phyloP scores from a whole-genome alignment of 2,113 vertebrate genomes.

The Prolemur simus region DNA sequence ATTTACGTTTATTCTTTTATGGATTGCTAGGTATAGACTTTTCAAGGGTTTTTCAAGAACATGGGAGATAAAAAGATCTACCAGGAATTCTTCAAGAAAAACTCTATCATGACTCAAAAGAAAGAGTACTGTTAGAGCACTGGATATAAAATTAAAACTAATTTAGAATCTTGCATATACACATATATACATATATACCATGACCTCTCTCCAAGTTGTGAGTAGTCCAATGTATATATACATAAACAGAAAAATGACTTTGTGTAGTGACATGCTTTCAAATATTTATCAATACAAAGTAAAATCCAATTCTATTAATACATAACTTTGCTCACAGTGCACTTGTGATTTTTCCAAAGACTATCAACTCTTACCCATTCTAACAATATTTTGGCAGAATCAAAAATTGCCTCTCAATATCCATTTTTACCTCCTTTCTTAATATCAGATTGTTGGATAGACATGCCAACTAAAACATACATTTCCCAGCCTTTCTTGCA shows the following conservation, averaged over 20 bases:
- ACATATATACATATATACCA: neutral
- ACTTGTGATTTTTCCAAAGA: slow-evolving; percentile 23
- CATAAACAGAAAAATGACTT: neutral
- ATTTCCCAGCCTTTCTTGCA: neutral
- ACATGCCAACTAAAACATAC: neutral
- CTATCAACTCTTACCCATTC: neutral
- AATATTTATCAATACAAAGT: slow-evolving; percentile 8
- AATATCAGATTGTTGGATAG: neutral
- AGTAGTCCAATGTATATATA: neutral
- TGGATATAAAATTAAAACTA: slow-evolving; percentile 27
- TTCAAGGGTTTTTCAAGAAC: neutral
- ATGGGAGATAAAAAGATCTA: neutral
- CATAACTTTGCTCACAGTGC: neutral
- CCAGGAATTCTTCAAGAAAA: neutral
- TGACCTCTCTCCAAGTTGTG: neutral
- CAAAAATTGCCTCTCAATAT: neutral
- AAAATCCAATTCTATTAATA: neutral
- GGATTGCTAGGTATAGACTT: neutral
- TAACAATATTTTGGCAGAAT: slow-evolving; percentile 18
- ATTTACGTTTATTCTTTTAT: neutral
- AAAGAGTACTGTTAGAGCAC: slow-evolving; percentile 1
- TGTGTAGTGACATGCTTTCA: neutral
- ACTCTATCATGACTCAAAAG: neutral
- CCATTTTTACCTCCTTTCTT: slow-evolving; percentile 3
- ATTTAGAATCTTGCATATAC: neutral